Evolutionary conservation across 1,140 invertebrate genomes (phyloP).

Genomic region (Nasonia vitripennis): DNA sequence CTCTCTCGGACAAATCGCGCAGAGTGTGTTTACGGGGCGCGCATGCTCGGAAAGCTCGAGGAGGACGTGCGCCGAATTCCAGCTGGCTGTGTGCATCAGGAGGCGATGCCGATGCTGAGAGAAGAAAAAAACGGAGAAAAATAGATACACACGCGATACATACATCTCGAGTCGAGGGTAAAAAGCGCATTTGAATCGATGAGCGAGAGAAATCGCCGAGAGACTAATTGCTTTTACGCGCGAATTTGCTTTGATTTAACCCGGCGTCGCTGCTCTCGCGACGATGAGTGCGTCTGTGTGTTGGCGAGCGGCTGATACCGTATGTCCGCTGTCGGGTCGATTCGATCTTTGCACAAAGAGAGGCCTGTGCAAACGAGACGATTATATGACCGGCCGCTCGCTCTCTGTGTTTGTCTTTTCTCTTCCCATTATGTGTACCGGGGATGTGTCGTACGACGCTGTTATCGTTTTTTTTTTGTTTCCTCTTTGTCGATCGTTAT

Average conservation of each 20-base stretch:
- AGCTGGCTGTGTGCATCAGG: no score
- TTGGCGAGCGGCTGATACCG: neutral
- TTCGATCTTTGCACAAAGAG: neutral
- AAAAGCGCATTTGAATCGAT: neutral
- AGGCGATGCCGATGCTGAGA: neutral
- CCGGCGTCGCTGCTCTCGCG: neutral
- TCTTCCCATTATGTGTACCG: neutral
- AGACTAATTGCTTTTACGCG: neutral
- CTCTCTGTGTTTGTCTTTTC: neutral
- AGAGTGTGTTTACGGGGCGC: neutral
- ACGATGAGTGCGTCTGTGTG: neutral
- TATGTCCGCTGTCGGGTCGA: neutral
- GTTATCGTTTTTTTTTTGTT: no score
- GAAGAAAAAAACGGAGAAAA: neutral
- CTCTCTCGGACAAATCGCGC: neutral
- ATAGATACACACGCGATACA: neutral
- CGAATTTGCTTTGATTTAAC: neutral
- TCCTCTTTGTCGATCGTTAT: no score
- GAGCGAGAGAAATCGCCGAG: neutral
- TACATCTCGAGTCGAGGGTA: neutral
- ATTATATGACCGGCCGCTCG: neutral
- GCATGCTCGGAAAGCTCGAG: neutral
- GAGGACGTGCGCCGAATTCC: no score
- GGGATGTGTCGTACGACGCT: no score
- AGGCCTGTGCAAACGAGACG: neutral